A percentile compares a stretch with the other conserved stretches of the same genome.
Conservation (phyloP, 1,140 invertebrate species). For the Rhynchophorus ferrugineus region DNA sequence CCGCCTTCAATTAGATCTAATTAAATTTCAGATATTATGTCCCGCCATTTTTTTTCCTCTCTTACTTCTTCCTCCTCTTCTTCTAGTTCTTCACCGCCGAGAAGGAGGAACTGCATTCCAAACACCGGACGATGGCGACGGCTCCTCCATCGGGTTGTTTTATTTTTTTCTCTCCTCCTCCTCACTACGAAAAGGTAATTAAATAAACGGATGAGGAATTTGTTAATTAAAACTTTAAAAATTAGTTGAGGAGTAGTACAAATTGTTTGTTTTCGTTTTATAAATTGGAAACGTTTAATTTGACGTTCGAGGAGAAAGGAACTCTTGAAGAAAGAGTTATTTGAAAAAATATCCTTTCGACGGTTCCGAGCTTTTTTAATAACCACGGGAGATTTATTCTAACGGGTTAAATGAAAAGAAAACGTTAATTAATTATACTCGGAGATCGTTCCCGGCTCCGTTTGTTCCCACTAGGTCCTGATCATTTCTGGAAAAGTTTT, state of each 20-base stretch:
- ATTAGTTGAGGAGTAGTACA: slow-evolving; percentile 22
- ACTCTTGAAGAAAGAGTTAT: slow-evolving; percentile 15
- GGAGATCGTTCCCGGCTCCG: background rate
- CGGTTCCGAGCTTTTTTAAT: slow-evolving; percentile 14
- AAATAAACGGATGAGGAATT: slow-evolving; percentile 25
- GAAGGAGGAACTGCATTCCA: slow-evolving; percentile 10
- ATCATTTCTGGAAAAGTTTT: background rate
- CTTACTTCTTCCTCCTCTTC: too few relatives aligned
- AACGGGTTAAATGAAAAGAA: slow-evolving; percentile 18
- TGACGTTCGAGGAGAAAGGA: slow-evolving; percentile 17
- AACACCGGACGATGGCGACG: slow-evolving; percentile 20
- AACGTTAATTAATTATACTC: slow-evolving; percentile 16
- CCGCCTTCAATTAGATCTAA: slow-evolving; percentile 29
- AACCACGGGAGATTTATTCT: slow-evolving; percentile 7
- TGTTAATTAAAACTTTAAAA: slow-evolving; percentile 28
- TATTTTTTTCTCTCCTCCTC: too few relatives aligned
- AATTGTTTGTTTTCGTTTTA: slow-evolving; percentile 25
- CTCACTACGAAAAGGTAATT: slow-evolving; percentile 24
- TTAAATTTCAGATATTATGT: slow-evolving; percentile 30
- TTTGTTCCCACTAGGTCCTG: background rate
- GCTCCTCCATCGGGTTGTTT: slow-evolving; percentile 2
- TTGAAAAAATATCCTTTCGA: slow-evolving; percentile 12
- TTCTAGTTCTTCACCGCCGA: too few relatives aligned
- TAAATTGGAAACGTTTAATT: slow-evolving; percentile 23
- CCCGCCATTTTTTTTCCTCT: slow-evolving; percentile 15